A percentile compares a stretch with the other conserved stretches of the same genome.
These are phyloP conservation scores for Bradypodion pumilum DNA, from an alignment of 2,797 vertebrate genomes.

Conservation along the genomic window DNA sequence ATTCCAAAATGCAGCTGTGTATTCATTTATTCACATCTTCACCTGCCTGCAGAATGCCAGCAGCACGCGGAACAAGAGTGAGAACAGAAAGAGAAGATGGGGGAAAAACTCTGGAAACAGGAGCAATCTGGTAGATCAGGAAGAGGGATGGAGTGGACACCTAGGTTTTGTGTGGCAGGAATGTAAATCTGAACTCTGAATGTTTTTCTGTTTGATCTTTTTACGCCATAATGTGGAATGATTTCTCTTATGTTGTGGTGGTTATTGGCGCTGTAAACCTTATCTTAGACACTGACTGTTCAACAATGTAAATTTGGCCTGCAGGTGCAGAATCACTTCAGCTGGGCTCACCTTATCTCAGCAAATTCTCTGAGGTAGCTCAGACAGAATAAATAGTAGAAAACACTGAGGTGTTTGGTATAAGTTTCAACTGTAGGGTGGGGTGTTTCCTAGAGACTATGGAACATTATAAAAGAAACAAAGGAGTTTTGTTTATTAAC, in stretches of 20 bases:
- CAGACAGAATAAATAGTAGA: constrained; percentile 32
- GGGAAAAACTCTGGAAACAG: neutral
- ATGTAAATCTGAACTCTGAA: too few species aligned
- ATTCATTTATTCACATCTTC: neutral
- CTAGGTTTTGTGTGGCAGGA: neutral
- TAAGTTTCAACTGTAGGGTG: constrained; percentile 33
- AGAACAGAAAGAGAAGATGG: neutral
- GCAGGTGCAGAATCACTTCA: constrained; percentile 1
- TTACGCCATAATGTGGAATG: neutral
- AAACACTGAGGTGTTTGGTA: neutral
- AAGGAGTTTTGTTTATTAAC: constrained; percentile 45
- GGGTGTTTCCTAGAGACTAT: constrained; percentile 41
- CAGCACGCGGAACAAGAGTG: neutral
- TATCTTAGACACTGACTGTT: neutral
- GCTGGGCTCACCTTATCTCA: neutral
- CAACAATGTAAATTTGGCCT: neutral
- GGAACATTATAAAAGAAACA: constrained; percentile 37
- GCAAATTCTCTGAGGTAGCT: neutral
- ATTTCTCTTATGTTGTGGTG: neutral
- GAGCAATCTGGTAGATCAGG: neutral
- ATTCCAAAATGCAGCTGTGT: neutral
- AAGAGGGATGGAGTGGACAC: neutral
- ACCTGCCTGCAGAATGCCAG: neutral
- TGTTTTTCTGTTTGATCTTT: too few species aligned
- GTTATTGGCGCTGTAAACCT: neutral